These are phyloP conservation scores for Girardinus metallicus DNA, from an alignment of 2,797 vertebrate species.

Conservation along the genomic window DNA sequence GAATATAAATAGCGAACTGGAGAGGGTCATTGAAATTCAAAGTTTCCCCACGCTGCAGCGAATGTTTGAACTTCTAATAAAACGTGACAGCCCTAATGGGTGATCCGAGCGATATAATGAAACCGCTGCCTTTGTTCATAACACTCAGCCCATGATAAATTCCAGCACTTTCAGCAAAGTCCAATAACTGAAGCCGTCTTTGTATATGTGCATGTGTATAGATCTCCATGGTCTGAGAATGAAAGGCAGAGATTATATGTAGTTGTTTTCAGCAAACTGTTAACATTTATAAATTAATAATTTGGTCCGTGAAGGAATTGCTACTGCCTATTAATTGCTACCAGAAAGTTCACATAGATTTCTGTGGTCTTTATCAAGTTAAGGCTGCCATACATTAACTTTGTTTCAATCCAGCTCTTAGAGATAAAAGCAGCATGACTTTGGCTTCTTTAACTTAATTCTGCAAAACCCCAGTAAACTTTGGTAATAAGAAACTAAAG, in stretches of 20 bases:
- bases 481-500: constrained; percentile 14
- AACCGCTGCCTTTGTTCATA: constrained; percentile 31
- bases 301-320: constrained; percentile 33
- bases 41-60: constrained; percentile 6
- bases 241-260: constrained; percentile 35
- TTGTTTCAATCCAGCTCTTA: constrained; percentile 32
- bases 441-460: constrained; percentile 31
- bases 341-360: constrained; percentile 35
- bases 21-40: constrained; percentile 18
- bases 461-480: constrained; percentile 19
- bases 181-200: constrained; percentile 4
- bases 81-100: constrained; percentile 8
- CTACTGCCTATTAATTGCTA: constrained; percentile 43
- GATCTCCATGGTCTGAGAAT: constrained; percentile 11
- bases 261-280: constrained; percentile 29
- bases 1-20: constrained; percentile 5
- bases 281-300: constrained; percentile 15
- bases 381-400: constrained; percentile 30
- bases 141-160: constrained; percentile 11
- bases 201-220: background rate
- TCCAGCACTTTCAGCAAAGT: constrained; percentile 27
- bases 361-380: constrained; percentile 6
- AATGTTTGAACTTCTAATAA: constrained; percentile 18
- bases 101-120: constrained; percentile 25
- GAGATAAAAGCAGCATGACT: constrained; percentile 38